Evolutionary conservation across 2,797 vertebrate genomes (phyloP).

Genomic region (Alca torda): DNA sequence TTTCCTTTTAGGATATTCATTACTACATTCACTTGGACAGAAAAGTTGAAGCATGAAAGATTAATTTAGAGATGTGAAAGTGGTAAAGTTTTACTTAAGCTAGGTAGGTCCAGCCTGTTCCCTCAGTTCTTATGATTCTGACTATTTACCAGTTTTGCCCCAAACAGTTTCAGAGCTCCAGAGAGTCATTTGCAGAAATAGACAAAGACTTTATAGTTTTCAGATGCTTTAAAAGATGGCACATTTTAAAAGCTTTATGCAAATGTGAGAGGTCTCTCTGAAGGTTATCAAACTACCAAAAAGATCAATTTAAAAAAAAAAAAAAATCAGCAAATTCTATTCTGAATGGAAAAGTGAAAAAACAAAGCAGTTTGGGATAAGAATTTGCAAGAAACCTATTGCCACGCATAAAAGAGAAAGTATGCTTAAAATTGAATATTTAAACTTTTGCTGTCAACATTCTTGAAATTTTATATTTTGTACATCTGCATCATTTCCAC

Average conservation of each 20-base stretch:
- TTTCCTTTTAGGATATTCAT: background rate
- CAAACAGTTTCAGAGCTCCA: background rate
- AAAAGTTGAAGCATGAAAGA: background rate
- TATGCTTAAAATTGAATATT: background rate
- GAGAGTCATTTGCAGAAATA: background rate
- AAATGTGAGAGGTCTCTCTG: background rate
- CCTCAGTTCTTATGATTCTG: background rate
- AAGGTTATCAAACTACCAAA: background rate
- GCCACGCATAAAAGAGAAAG: background rate
- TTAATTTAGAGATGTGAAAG: background rate
- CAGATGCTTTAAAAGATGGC: background rate
- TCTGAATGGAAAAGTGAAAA: background rate
- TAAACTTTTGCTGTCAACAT: background rate
- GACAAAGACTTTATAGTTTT: background rate
- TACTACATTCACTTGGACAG: background rate
- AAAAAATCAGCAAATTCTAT: background rate
- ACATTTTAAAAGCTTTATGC: background rate
- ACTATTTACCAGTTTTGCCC: background rate
- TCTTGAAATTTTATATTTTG: background rate
- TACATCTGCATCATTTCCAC: background rate
- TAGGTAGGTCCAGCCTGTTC: background rate
- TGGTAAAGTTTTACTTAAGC: background rate
- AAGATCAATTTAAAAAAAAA: background rate
- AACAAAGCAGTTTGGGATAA: background rate
- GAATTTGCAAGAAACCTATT: background rate